Evolutionary conservation across 2,113 vertebrate genomes (phyloP).

Genomic region (Mellivora capensis): DNA sequence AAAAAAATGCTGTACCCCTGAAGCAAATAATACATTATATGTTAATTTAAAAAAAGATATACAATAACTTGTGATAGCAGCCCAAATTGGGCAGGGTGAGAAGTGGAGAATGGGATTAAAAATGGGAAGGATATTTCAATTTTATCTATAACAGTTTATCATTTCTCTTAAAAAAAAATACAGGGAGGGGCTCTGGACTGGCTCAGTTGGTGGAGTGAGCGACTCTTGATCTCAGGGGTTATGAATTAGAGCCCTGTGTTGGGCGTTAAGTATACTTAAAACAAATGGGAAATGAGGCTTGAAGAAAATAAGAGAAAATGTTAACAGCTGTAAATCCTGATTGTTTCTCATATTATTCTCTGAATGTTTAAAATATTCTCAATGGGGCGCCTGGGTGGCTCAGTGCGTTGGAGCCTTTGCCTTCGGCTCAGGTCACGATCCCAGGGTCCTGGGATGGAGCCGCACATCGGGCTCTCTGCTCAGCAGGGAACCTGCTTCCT

Average conservation of each 20-base stretch:
- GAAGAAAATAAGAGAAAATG: conserved; percentile 23
- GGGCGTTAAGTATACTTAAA: background rate
- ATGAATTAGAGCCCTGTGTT: background rate
- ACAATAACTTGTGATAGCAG: background rate
- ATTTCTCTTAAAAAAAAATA: conserved; percentile 2
- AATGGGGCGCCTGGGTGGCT: too few species aligned
- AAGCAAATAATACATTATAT: too few species aligned
- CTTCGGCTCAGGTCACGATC: too few species aligned
- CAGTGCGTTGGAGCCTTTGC: too few species aligned
- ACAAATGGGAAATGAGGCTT: background rate
- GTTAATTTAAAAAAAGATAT: too few species aligned
- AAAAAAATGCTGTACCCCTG: background rate
- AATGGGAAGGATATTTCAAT: background rate
- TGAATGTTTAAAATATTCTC: background rate
- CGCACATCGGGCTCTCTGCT: too few species aligned
- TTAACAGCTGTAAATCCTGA: background rate
- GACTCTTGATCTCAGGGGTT: background rate
- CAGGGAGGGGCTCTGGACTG: background rate
- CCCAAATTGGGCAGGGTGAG: background rate
- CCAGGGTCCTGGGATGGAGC: too few species aligned
- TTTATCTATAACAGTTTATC: background rate
- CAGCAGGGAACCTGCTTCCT: too few species aligned
- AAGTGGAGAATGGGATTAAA: background rate
- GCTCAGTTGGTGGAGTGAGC: background rate
- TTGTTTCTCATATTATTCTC: background rate